A percentile compares a stretch with the other conserved stretches of the same genome.
phyloP scores from a whole-genome alignment of 2,888 invertebrate genomes.

The Abrostola tripartita region DNA sequence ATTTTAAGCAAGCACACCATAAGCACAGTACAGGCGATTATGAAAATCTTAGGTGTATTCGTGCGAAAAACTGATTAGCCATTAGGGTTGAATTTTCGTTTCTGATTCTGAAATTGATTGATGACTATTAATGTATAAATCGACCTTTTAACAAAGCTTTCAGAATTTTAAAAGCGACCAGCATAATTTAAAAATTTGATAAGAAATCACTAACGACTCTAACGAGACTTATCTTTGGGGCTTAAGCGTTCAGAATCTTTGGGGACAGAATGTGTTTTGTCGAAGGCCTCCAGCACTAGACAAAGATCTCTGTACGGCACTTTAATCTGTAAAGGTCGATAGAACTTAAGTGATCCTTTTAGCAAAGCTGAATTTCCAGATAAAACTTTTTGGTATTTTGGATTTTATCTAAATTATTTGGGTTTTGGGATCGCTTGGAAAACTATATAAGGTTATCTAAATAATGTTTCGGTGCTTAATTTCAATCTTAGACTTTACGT shows the following conservation, averaged over 20 bases:
- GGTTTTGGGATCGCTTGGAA: slow-evolving; percentile 11
- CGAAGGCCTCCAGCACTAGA: slow-evolving; percentile 19
- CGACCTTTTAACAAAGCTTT: neutral
- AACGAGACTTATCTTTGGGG: slow-evolving; percentile 13
- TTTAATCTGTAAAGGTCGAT: slow-evolving; percentile 15
- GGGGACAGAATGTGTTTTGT: slow-evolving; percentile 25
- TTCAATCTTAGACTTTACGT: slow-evolving; percentile 9
- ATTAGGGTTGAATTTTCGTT: neutral
- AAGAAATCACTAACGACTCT: slow-evolving; percentile 10
- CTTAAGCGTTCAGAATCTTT: slow-evolving; percentile 21
- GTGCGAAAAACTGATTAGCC: neutral
- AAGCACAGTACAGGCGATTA: neutral
- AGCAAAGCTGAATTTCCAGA: slow-evolving; percentile 8
- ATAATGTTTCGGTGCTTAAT: neutral
- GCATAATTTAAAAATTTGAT: slow-evolving; percentile 16
- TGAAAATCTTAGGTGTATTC: neutral
- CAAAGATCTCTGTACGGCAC: slow-evolving; percentile 9
- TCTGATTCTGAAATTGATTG: neutral
- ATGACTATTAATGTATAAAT: neutral
- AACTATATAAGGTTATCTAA: neutral
- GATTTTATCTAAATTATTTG: neutral
- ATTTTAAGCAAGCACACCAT: neutral
- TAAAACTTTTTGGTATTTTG: slow-evolving; percentile 12
- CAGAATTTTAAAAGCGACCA: neutral
- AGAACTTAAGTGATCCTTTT: slow-evolving; percentile 2